These are phyloP conservation scores for Pavo muticus DNA, from an alignment of 2,113 vertebrate species.

Conservation along the genomic window DNA sequence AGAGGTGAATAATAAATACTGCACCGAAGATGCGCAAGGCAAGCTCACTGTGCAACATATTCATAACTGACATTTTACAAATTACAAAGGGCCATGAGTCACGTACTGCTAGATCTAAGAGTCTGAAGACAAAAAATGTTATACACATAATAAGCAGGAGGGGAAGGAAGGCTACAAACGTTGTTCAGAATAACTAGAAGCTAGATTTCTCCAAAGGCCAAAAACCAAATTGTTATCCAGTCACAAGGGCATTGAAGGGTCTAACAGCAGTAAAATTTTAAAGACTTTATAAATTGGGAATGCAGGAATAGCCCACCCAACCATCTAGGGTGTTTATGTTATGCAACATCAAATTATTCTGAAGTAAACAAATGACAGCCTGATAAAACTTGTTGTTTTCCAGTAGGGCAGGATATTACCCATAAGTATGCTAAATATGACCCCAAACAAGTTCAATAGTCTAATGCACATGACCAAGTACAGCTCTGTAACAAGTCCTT, in stretches of 20 bases:
- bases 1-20: constrained; percentile 19
- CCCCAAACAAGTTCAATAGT: not conserved
- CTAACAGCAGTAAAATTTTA: not conserved
- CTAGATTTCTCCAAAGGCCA: not conserved
- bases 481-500: not conserved
- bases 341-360: too few relatives aligned
- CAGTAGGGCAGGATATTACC: not conserved
- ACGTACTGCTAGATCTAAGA: not conserved
- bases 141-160: too few relatives aligned
- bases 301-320: not conserved
- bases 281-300: not conserved
- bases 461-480: not conserved
- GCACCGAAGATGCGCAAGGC: not conserved
- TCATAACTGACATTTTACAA: constrained; percentile 35
- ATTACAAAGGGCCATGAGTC: constrained; percentile 16
- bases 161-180: too few relatives aligned
- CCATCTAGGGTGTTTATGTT: too few relatives aligned
- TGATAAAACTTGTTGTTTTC: not conserved
- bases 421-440: not conserved
- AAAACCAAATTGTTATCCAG: not conserved
- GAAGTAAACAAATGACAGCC: not conserved
- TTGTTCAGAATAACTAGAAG: not conserved
- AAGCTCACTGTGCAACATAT: not conserved
- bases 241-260: not conserved
- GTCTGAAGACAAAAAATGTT: too few relatives aligned